These are phyloP conservation scores for Drosophila sturtevanti DNA, from an alignment of 1,140 invertebrate genomes.

Conservation along the genomic window DNA sequence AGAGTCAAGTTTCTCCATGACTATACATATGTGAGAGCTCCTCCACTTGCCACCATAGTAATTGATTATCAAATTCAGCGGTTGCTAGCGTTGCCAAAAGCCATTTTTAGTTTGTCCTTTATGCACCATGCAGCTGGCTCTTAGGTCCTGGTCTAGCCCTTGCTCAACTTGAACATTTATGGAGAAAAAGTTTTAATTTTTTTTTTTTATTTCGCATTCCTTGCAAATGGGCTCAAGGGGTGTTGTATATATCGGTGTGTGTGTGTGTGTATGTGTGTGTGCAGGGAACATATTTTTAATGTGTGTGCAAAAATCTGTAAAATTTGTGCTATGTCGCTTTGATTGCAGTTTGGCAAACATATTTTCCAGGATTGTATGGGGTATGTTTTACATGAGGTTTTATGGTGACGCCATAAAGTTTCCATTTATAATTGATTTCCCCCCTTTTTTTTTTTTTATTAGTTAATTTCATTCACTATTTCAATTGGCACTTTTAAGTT, in stretches of 20 bases:
- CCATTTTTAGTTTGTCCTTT: constrained; percentile 19
- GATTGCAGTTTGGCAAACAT: constrained; percentile 63
- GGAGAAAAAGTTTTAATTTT: constrained; percentile 12
- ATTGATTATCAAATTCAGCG: constrained; percentile 79
- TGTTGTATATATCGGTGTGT: constrained; percentile 19
- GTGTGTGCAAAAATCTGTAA: constrained; percentile 69
- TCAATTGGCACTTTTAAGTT: neutral
- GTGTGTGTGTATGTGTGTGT: constrained; percentile 9
- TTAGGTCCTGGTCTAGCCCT: constrained; percentile 5
- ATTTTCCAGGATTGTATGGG: constrained; percentile 41
- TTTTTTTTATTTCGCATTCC: constrained; percentile 59
- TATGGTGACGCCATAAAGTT: constrained; percentile 15
- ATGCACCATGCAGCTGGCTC: constrained; percentile 30
- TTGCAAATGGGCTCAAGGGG: constrained; percentile 45
- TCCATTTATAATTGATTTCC: neutral
- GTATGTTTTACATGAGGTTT: constrained; percentile 16
- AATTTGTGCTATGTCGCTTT: constrained; percentile 69
- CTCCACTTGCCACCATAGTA: constrained; percentile 46
- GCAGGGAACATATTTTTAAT: constrained; percentile 72
- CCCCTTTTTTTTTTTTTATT: neutral
- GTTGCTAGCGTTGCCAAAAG: constrained; percentile 43
- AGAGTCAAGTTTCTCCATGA: constrained; percentile 47
- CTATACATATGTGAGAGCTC: neutral
- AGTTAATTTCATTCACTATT: neutral
- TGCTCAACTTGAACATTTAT: constrained; percentile 14